A percentile compares a stretch with the other conserved stretches of the same genome.
phyloP scores from a whole-genome alignment of 2,888 invertebrate species.

The Xestia c-nigrum region DNA sequence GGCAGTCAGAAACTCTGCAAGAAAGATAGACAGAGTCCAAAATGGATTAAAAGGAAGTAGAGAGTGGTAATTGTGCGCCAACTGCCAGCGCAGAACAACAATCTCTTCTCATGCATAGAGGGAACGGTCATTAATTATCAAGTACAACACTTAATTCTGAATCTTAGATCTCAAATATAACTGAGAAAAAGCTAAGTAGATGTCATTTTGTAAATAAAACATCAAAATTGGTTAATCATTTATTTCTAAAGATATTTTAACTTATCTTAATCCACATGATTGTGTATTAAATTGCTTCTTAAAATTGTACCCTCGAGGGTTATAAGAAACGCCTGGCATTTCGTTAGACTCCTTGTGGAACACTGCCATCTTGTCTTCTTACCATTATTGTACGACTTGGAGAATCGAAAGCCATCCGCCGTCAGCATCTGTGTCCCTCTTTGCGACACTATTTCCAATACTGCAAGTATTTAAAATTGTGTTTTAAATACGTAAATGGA shows the following conservation, averaged over 20 bases:
- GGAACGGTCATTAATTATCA: neutral
- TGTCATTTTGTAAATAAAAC: constrained; percentile 8
- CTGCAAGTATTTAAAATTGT: constrained; percentile 65
- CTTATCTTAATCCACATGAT: constrained; percentile 59
- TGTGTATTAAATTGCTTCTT: constrained; percentile 61
- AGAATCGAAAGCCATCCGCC: constrained; percentile 75
- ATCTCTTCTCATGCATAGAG: neutral
- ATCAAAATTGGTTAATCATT: constrained; percentile 9
- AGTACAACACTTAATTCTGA: neutral
- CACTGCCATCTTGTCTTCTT: constrained; percentile 75
- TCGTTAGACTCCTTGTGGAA: constrained; percentile 59
- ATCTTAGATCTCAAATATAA: neutral
- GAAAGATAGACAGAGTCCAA: neutral
- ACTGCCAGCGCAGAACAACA: constrained; percentile 1
- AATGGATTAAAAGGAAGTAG: neutral
- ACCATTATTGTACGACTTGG: constrained; percentile 73
- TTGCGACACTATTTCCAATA: constrained; percentile 69
- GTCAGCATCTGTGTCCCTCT: constrained; percentile 77
- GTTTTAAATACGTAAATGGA: neutral
- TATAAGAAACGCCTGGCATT: constrained; percentile 55
- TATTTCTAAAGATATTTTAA: constrained; percentile 8
- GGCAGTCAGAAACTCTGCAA: too few relatives aligned
- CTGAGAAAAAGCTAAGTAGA: neutral
- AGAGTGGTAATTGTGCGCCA: too few relatives aligned
- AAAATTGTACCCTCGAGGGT: too few relatives aligned